These are phyloP conservation scores for Eugnorisma glareosa DNA, from an alignment of 2,888 invertebrate species.

Conservation along the genomic window DNA sequence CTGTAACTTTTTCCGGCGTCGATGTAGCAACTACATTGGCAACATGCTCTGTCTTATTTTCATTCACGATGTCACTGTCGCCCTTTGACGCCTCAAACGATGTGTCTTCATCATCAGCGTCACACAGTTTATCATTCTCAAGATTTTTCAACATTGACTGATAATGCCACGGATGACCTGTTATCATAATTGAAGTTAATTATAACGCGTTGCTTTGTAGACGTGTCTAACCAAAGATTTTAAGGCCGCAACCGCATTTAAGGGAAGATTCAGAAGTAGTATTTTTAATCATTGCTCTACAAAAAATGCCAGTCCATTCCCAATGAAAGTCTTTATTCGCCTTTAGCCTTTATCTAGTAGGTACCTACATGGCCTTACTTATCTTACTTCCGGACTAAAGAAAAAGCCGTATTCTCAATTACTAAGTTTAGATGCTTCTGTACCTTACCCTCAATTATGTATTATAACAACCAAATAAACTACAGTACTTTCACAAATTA, in stretches of 20 bases:
- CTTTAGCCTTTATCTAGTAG: neutral
- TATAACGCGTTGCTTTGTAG: neutral
- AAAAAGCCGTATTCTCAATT: neutral
- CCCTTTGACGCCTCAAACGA: conserved; percentile 71
- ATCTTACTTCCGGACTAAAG: neutral
- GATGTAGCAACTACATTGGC: conserved; percentile 80
- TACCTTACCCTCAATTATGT: neutral
- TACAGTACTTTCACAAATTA: no score
- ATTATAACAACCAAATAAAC: neutral
- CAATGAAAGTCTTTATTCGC: neutral
- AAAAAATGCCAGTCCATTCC: neutral
- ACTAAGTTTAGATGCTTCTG: neutral
- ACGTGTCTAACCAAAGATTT: neutral
- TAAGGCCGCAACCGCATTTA: neutral
- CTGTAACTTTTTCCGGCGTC: conserved; percentile 81
- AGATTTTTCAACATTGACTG: conserved; percentile 74
- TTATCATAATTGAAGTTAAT: conserved; percentile 31
- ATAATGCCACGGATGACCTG: conserved; percentile 80
- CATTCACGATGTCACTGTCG: conserved; percentile 70
- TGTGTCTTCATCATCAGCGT: conserved; percentile 69
- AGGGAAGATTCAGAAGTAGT: neutral
- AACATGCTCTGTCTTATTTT: conserved; percentile 72
- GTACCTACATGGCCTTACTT: neutral
- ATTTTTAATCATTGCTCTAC: neutral
- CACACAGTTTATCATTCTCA: conserved; percentile 64